Percentiles rank a stretch among this genome's conserved stretches.
Evolutionary conservation across 23 tunicate species (phyloP).

Genomic region (Trididemnum miniatum): DNA sequence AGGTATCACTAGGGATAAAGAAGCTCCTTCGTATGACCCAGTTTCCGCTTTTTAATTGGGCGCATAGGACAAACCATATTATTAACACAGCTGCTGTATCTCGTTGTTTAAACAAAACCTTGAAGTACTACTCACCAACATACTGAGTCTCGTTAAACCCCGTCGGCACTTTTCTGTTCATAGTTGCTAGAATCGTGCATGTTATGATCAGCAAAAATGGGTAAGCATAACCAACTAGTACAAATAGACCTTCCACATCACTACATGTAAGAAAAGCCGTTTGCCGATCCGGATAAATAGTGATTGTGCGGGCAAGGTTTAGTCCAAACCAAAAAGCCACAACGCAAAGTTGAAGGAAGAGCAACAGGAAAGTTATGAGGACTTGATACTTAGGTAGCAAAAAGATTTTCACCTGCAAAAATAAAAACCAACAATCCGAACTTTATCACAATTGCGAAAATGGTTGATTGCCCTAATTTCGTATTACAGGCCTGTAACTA

Average conservation of each 20-base stretch:
- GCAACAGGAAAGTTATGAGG: slow-evolving; percentile 27
- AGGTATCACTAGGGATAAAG: no score
- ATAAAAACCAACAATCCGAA: no score
- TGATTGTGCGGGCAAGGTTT: slow-evolving; percentile 11
- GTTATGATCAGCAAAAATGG: slow-evolving; percentile 44
- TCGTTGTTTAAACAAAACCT: no score
- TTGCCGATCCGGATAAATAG: slow-evolving; percentile 24
- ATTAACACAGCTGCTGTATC: no score
- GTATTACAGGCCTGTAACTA: no score
- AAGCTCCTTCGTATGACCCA: no score
- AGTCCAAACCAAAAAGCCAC: slow-evolving; percentile 62
- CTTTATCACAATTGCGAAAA: no score
- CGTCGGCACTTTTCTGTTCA: slow-evolving; percentile 46
- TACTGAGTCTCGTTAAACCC: slow-evolving; percentile 54
- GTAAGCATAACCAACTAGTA: slow-evolving; percentile 28
- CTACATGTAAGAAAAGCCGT: slow-evolving; percentile 47
- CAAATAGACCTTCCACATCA: background rate
- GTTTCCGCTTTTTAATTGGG: no score
- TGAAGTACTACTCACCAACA: slow-evolving; percentile 55
- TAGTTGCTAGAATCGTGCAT: slow-evolving; percentile 48
- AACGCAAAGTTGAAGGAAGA: slow-evolving; percentile 51
- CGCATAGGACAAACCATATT: no score
- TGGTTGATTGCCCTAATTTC: no score
- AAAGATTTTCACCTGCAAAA: slow-evolving; percentile 58
- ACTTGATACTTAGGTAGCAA: slow-evolving; percentile 57